Conservation (phyloP, 2,113 vertebrate genomes). For the Rattus norvegicus region GRCr8 NC_086032.1:5549001-5549500, state of each 20-base stretch:
- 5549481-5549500: not conserved
- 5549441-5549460: not conserved
- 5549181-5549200: not conserved
- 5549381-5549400: not conserved
- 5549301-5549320: too few species aligned
- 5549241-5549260: not conserved
- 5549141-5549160: not conserved
- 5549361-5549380: not conserved
- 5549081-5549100: not conserved
- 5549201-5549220: not conserved
- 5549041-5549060: constrained; percentile 29
- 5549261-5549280: not conserved
- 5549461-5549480: not conserved
- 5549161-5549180: not conserved
- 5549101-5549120: too few species aligned
- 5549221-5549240: not conserved
- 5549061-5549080: not conserved
- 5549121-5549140: too few species aligned
- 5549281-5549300: not conserved
- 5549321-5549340: not conserved
- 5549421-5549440: not conserved
- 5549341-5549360: not conserved
- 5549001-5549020: not conserved
- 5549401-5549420: rapidly evolving
- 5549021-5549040: not conserved